phyloP scores from a whole-genome alignment of 2,888 invertebrate species.

The Pristionchus mayeri region DNA sequence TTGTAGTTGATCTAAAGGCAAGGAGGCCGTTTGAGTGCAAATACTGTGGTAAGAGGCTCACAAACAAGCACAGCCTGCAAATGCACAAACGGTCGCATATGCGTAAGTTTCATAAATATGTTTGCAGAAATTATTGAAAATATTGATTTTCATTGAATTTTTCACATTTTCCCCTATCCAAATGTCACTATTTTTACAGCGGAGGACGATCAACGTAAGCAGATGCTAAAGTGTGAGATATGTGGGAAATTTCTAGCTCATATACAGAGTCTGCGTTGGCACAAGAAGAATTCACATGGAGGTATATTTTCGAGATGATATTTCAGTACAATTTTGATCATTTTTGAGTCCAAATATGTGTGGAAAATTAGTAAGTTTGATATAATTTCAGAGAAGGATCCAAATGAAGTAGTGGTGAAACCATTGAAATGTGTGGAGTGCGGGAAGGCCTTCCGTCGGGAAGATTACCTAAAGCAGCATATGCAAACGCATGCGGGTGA shows the following conservation, averaged over 20 bases:
- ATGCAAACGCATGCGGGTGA: background rate
- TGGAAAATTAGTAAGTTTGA: background rate
- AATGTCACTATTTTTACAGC: background rate
- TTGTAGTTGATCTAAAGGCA: background rate
- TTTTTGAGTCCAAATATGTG: background rate
- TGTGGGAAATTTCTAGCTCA: background rate
- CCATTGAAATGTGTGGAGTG: background rate
- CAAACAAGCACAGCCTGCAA: background rate
- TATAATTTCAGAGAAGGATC: background rate
- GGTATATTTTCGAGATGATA: no score
- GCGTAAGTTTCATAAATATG: background rate
- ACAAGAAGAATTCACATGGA: no score
- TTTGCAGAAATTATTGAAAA: background rate
- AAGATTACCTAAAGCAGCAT: background rate
- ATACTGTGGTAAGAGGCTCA: background rate
- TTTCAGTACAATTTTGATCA: no score
- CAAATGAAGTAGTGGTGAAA: background rate
- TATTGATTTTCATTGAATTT: no score
- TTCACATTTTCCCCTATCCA: no score
- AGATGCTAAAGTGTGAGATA: background rate
- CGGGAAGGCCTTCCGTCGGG: background rate
- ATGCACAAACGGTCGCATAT: background rate
- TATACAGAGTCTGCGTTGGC: no score
- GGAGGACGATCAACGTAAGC: background rate
- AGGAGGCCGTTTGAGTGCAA: background rate